Evolutionary conservation across 2,888 invertebrate species (phyloP).

Genomic region (Sesamia inferens): DNA sequence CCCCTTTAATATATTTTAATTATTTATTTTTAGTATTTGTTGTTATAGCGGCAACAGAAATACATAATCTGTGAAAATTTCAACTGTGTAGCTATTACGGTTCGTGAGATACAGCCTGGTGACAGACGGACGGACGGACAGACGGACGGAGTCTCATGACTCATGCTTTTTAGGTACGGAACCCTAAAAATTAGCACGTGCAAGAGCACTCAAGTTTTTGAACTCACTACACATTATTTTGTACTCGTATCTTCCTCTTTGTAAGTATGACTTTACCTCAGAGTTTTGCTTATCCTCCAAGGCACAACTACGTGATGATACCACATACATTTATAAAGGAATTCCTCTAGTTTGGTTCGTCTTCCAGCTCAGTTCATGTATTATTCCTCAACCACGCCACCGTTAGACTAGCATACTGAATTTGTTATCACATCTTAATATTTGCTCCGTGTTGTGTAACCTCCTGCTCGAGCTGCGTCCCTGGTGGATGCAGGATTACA

Average conservation of each 20-base stretch:
- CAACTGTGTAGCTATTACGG: too few relatives aligned
- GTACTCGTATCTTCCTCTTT: conserved; percentile 25
- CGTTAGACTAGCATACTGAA: conserved; percentile 62
- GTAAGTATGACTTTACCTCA: conserved; percentile 36
- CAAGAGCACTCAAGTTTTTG: conserved; percentile 17
- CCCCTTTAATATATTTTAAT: too few relatives aligned
- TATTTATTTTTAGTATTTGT: too few relatives aligned
- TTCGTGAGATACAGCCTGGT: too few relatives aligned
- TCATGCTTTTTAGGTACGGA: too few relatives aligned
- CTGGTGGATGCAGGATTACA: conserved; percentile 55
- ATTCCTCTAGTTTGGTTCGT: conserved; percentile 45
- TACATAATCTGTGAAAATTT: too few relatives aligned
- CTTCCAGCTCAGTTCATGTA: conserved; percentile 63
- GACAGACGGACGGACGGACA: too few relatives aligned
- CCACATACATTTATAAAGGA: conserved; percentile 62
- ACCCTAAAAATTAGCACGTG: conserved; percentile 16
- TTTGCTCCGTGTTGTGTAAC: conserved; percentile 63
- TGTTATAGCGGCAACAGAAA: too few relatives aligned
- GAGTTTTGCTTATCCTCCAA: conserved; percentile 57
- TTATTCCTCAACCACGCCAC: conserved; percentile 61
- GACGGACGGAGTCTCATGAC: too few relatives aligned
- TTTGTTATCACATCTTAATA: conserved; percentile 66
- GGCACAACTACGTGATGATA: conserved; percentile 61
- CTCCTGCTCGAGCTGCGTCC: conserved; percentile 51
- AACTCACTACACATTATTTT: conserved; percentile 7